Base-by-base conservation (phyloP, 2,113 vertebrate species). In the Poeciliopsis retropinna region DNA sequence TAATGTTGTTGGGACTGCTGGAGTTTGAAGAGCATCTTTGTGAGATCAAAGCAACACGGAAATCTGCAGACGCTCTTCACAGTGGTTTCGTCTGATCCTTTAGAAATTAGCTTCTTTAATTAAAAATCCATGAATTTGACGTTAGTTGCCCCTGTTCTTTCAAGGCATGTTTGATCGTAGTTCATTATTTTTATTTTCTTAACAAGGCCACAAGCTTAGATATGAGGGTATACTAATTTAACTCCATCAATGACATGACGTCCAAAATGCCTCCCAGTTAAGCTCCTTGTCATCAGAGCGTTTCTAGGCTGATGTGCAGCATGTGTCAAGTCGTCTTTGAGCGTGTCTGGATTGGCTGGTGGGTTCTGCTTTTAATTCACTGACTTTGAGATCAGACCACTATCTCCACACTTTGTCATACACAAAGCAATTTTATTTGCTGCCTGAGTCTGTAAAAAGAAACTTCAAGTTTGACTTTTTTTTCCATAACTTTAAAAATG, bases 51-150 rank as follows among this genome's bases (percentile, higher is more conserved):
- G 70, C 51, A 7, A 12, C 31, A 32, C 15, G 60, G 72, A 25
- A 83, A 78, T 54, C 3, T 2, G 47, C 73, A 61, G 69, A 75
- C 67, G 57, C 57, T 61, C 65, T 70, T 75, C 61, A 78, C 61
- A 0, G 11, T 54, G 44, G 41, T 51, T 15, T 14, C 14, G 1
- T 3, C 17, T 28, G 2, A 8, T 41, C 47, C 25, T 67, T 47
- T 41, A n/a, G 28, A 31, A 68, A 63, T 41, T 63, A 73, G 64
- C 70, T 85, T 64, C 67, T 85, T 83, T 80, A 83, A 85, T 75
- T 73, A 64, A 44, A 73, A 13, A 22, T 60, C 25, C 64, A 44
- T 82, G 37, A 67, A 71, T n/a, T 70, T 57, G 61, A 67, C 15
- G 22, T 80, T 78, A 75, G 84, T 81, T 84, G 72, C 39, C 64